These are phyloP conservation scores for Archilochus colubris DNA, from an alignment of 2,113 vertebrate species.

Conservation along the genomic window DNA sequence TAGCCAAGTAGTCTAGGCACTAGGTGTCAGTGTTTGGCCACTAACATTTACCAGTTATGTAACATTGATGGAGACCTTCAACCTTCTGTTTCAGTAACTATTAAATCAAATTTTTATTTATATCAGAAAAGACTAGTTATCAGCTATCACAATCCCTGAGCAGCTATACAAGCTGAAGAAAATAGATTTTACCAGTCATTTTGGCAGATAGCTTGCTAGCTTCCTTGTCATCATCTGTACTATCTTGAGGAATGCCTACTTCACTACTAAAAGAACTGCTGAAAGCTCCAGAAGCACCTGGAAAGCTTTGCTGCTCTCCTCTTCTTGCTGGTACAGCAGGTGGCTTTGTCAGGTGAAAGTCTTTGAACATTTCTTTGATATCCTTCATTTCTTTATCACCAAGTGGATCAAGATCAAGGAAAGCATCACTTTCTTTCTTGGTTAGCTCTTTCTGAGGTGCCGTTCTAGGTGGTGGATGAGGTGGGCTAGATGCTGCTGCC, in stretches of 20 bases:
- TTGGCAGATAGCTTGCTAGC: slow-evolving; percentile 75
- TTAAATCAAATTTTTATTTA: neutral
- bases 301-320: slow-evolving; percentile 75
- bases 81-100: neutral
- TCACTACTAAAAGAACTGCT: slow-evolving; percentile 83
- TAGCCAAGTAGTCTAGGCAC: neutral
- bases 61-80: neutral
- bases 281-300: slow-evolving; percentile 72
- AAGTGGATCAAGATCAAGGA: slow-evolving; percentile 91
- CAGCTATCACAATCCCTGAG: neutral
- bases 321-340: slow-evolving; percentile 87
- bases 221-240: slow-evolving; percentile 78
- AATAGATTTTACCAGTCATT: slow-evolving; percentile 67
- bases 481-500: slow-evolving; percentile 51
- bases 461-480: slow-evolving; percentile 84
- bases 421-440: slow-evolving; percentile 86
- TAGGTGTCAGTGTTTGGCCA: slow-evolving; percentile 24
- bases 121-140: neutral
- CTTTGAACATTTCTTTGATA: slow-evolving; percentile 95
- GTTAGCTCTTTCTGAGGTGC: slow-evolving; percentile 76
- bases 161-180: neutral
- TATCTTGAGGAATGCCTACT: slow-evolving; percentile 80
- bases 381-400: slow-evolving; percentile 90
- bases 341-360: slow-evolving; percentile 90
- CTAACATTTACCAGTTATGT: neutral